Conservation (phyloP, 64 coral and sea anemone genomes). For the Montipora capricornis region DNA sequence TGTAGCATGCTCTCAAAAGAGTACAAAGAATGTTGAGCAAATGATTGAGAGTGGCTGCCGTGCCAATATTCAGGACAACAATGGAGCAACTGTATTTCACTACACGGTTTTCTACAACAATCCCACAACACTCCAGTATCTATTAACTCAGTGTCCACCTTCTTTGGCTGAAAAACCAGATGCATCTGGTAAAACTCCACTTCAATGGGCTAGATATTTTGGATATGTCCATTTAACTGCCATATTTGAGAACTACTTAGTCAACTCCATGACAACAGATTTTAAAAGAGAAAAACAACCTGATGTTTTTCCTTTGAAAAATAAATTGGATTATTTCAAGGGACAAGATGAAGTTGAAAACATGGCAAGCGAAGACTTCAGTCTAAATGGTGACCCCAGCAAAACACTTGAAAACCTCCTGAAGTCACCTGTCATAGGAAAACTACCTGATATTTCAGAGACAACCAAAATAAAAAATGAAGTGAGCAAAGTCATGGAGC, state of each 20-base stretch:
- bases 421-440: conserved; percentile 21
- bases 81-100: conserved; percentile 29
- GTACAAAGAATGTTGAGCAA: conserved; percentile 10
- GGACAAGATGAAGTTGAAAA: conserved; percentile 29
- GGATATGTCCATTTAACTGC: conserved; percentile 11
- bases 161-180: conserved; percentile 13
- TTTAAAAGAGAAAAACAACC: background rate
- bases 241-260: conserved; percentile 10
- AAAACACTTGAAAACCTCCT: conserved; percentile 13
- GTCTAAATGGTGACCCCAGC: background rate
- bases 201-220: conserved; percentile 29
- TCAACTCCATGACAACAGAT: background rate
- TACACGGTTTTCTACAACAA: conserved; percentile 28
- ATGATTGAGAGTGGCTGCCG: background rate
- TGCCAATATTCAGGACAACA: conserved; percentile 5
- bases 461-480: background rate
- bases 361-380: conserved; percentile 8
- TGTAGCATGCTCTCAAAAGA: background rate
- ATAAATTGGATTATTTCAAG: background rate
- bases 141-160: background rate
- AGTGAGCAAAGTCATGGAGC: conserved; percentile 21
- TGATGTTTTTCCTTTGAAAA: conserved; percentile 18
- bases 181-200: background rate
- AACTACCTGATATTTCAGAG: conserved; percentile 26
- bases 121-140: background rate